Conservation (phyloP, 2,888 invertebrate genomes). For the Criorhina ranunculi region DNA sequence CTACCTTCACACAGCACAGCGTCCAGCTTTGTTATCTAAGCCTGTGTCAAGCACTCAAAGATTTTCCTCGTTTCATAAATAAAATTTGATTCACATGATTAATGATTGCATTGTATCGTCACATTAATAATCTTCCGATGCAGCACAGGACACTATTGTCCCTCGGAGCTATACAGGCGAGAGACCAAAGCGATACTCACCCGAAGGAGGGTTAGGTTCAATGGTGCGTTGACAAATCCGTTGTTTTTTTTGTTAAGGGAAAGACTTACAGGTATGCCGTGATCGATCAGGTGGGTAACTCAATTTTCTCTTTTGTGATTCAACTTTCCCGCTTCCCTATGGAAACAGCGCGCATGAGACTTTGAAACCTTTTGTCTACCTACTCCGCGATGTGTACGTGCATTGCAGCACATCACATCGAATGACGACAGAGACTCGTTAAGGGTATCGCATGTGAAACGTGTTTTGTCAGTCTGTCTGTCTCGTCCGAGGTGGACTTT, state of each 20-base stretch:
- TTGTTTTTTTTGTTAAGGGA: conserved; percentile 11
- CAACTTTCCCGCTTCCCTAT: conserved; percentile 49
- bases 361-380: conserved; percentile 18
- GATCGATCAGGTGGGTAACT: conserved; percentile 49
- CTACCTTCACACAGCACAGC: not conserved
- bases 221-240: conserved; percentile 53
- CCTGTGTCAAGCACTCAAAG: conserved; percentile 53
- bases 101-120: conserved; percentile 63
- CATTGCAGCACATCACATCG: conserved; percentile 40
- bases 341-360: too few relatives aligned
- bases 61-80: conserved; percentile 51
- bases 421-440: conserved; percentile 46
- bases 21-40: conserved; percentile 32
- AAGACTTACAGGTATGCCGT: conserved; percentile 24
- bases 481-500: too few relatives aligned
- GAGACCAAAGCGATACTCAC: conserved; percentile 32
- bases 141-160: conserved; percentile 36
- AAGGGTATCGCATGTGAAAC: conserved; percentile 63
- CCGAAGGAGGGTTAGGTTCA: conserved; percentile 20
- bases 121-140: conserved; percentile 54
- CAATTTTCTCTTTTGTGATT: not conserved
- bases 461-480: conserved; percentile 53
- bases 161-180: conserved; percentile 33
- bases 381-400: conserved; percentile 48
- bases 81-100: conserved; percentile 69